Conservation (phyloP, 2,888 invertebrate species). For the Drosophila testacea region DNA sequence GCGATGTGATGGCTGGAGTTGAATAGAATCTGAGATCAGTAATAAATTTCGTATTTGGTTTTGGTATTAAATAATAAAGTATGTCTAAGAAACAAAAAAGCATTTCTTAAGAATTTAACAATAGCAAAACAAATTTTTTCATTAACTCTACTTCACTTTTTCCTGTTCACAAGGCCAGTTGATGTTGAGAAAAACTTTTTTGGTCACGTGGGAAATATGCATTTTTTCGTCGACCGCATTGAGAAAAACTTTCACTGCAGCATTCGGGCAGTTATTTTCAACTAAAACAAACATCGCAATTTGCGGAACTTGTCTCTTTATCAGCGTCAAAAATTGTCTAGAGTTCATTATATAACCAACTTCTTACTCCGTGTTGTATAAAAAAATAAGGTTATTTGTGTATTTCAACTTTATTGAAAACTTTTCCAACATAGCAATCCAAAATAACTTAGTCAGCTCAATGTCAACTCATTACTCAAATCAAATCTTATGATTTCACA, state of each 20-base stretch:
- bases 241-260: conserved; percentile 27
- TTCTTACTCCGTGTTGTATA: background rate
- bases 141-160: conserved; percentile 38
- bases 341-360: background rate
- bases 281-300: conserved; percentile 11
- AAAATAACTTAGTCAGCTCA: background rate
- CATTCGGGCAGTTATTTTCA: conserved; percentile 18
- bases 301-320: conserved; percentile 10
- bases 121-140: conserved; percentile 16
- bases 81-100: conserved; percentile 39
- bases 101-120: conserved; percentile 3
- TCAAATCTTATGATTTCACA: conserved; percentile 23
- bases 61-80: background rate
- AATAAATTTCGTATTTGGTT: background rate
- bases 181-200: conserved; percentile 45
- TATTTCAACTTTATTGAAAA: background rate
- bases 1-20: conserved; percentile 33
- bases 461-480: conserved; percentile 30
- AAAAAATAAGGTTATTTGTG: background rate
- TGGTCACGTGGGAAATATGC: conserved; percentile 58
- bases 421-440: conserved; percentile 25
- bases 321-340: background rate
- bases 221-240: conserved; percentile 27
- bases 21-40: background rate
- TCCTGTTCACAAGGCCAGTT: conserved; percentile 14